Base-by-base conservation (phyloP, 2,797 vertebrate species). In the Bovichtus variegatus region DNA sequence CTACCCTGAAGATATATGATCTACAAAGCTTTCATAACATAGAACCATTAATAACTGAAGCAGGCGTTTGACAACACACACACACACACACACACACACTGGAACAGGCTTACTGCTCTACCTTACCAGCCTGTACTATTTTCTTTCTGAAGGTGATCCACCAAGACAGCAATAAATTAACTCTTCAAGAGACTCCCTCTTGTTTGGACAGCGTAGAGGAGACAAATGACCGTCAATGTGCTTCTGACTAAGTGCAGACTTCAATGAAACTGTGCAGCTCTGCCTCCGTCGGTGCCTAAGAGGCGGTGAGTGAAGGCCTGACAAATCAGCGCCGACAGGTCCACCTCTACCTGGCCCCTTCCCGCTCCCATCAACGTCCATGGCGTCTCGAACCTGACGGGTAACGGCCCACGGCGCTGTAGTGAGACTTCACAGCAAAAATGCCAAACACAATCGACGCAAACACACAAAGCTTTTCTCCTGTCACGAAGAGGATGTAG, bases 341-440 rank as follows among this genome's bases (percentile, higher is more conserved):
- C 76, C 82, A 88, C 87, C 86, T 90, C 89, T 54, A 93, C 92
- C 92, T 93, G 92, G 91, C 81, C 82, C 76, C 83, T 82, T 72
- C 68, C 60, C 19, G 40, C 81, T 73, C 74, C 57, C 87, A 5
- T 93, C 91, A 91, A 85, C 27, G 71, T 76, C 70, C 0, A 2
- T 46, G 2, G 7, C 0, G 38, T 74, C 72, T 54, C 54, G 0
- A 66, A 89, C 12, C 60, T 86, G 90, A 92, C 83, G 65, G 82
- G 36, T 80, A 76, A 54, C 80, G 55, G 88, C 91, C 88, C 44
- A 36, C 4, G 59, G 89, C 69, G n/a, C 71, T 3, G 61, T 1
- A 2, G 51, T 1, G 69, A 64, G 80, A 74, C 67, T 82, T 85
- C 44, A 51, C 77, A 10, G 84, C 38, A 4, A 58, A 89, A 88